A percentile compares a stretch with the other conserved stretches of the same genome.
Conservation (phyloP, 2,888 invertebrate genomes). For the Malacosoma neustria region DNA sequence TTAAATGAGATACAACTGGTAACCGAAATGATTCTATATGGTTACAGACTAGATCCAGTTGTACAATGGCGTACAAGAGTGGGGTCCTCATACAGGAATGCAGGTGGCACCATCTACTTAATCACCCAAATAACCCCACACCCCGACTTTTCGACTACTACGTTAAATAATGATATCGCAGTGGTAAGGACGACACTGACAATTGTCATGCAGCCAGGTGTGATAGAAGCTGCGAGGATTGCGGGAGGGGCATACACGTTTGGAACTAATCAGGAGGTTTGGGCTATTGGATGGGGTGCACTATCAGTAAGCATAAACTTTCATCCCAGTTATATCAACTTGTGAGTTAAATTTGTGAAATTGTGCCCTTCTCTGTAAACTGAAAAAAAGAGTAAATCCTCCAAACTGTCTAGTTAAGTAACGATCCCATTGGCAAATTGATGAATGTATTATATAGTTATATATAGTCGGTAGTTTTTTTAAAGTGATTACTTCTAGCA, state of each 20-base stretch:
- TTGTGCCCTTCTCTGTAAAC: too few species aligned
- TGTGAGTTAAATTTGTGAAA: too few species aligned
- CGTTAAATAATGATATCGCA: conserved; percentile 35
- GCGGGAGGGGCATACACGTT: conserved; percentile 32
- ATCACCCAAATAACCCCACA: conserved; percentile 34
- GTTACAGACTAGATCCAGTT: conserved; percentile 14
- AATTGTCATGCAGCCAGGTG: conserved; percentile 21
- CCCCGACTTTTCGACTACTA: conserved; percentile 26
- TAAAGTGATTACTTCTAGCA: too few species aligned
- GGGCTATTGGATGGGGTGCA: conserved; percentile 52
- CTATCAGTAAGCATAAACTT: conserved; percentile 35
- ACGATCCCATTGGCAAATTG: too few species aligned
- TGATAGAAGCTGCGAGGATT: conserved; percentile 30
- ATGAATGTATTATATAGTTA: too few species aligned
- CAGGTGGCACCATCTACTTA: conserved; percentile 32
- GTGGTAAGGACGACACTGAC: conserved; percentile 32
- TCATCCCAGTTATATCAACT: too few species aligned
- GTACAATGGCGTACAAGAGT: conserved; percentile 45
- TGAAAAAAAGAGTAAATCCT: too few species aligned
- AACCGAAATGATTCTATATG: too few species aligned
- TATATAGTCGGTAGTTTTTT: too few species aligned
- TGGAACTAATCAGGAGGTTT: conserved; percentile 23
- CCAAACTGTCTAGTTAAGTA: too few species aligned
- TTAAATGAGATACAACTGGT: too few species aligned
- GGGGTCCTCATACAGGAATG: conserved; percentile 32